Conservation (phyloP, 2,113 vertebrate genomes). For the Tenrec ecaudatus region DNA sequence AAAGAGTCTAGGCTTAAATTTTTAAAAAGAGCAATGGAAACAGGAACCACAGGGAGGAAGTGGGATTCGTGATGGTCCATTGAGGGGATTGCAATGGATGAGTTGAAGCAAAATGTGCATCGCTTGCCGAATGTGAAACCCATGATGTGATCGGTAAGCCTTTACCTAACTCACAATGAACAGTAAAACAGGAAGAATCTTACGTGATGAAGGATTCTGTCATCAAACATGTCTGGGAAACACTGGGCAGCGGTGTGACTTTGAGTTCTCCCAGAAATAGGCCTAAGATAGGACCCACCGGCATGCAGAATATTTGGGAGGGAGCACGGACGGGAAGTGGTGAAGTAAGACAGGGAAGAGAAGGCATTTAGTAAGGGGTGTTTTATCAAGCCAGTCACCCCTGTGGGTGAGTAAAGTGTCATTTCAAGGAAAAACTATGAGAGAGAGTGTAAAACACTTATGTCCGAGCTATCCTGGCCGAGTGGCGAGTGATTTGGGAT, state of each 20-base stretch:
- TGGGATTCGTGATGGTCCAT: too few relatives aligned
- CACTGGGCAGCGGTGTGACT: not conserved
- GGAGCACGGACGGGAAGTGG: not conserved
- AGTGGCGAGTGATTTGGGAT: not conserved
- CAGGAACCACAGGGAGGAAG: too few relatives aligned
- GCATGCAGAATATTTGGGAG: not conserved
- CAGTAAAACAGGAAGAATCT: not conserved
- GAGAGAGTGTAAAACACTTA: not conserved
- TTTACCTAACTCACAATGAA: too few relatives aligned
- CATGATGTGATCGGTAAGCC: too few relatives aligned
- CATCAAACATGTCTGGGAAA: not conserved
- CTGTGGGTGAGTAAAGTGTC: not conserved
- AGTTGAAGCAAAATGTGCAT: too few relatives aligned
- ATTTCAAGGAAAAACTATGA: not conserved
- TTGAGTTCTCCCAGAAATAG: not conserved
- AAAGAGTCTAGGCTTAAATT: slow-evolving; percentile 8
- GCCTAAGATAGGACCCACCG: not conserved
- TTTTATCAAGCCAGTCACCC: not conserved
- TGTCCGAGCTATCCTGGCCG: not conserved
- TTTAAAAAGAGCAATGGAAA: too few relatives aligned
- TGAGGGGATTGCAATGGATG: too few relatives aligned
- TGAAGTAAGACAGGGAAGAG: not conserved
- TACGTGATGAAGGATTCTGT: not conserved
- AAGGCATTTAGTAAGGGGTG: not conserved
- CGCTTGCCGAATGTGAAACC: too few relatives aligned